These are phyloP conservation scores for Carpatolechia fugitivella DNA, from an alignment of 2,888 invertebrate species.

Conservation along the genomic window DNA sequence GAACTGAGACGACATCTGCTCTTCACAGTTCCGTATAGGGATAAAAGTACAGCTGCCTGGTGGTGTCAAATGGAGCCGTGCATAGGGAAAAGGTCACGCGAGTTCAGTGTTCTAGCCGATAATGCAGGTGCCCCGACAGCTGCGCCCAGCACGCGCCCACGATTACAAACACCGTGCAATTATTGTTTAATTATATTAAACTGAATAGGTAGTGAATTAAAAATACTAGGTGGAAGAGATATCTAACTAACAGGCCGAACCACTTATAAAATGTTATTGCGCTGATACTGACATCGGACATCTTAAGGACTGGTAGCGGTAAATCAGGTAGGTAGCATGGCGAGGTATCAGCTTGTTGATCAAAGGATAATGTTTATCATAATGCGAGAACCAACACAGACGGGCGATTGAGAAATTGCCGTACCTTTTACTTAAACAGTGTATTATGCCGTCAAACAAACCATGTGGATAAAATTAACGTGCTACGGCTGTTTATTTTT, in stretches of 20 bases:
- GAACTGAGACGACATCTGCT: slow-evolving; percentile 18
- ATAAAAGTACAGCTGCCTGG: slow-evolving; percentile 21
- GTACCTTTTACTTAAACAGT: not conserved
- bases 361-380: not conserved
- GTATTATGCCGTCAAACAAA: not conserved
- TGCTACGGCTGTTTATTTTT: slow-evolving; percentile 9
- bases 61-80: slow-evolving; percentile 32
- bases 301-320: not conserved
- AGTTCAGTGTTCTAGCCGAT: slow-evolving; percentile 48
- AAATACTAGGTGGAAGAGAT: too few species aligned
- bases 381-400: not conserved
- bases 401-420: slow-evolving; percentile 2
- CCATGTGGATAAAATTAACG: slow-evolving; percentile 8
- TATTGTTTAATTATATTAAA: slow-evolving; percentile 14
- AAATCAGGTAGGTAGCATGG: slow-evolving; percentile 5
- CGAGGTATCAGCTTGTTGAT: not conserved
- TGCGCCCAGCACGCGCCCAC: slow-evolving; percentile 30
- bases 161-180: slow-evolving; percentile 22
- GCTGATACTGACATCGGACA: slow-evolving; percentile 4
- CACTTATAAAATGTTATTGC: slow-evolving; percentile 6
- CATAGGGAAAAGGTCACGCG: slow-evolving; percentile 43
- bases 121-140: slow-evolving; percentile 48
- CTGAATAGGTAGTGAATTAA: not conserved
- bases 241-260: too few species aligned
- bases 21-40: slow-evolving; percentile 18